Percentiles rank a stretch among this genome's conserved stretches.
Conservation (phyloP, 2,888 invertebrate species). For the Ceratothoa steindachneri region DNA sequence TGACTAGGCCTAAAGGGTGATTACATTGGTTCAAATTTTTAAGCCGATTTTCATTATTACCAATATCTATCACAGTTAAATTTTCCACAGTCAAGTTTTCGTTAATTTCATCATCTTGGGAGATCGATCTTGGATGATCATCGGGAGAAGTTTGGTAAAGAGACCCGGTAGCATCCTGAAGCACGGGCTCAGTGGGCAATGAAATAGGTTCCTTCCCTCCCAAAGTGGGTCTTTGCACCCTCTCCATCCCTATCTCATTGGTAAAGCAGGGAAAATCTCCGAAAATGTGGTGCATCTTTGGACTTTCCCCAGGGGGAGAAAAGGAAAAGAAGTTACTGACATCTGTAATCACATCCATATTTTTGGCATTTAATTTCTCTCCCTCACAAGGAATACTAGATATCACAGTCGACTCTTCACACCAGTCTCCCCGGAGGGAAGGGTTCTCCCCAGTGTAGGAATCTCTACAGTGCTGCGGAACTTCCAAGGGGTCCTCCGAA, state of each 20-base stretch:
- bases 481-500: too few species aligned
- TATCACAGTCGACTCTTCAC: not conserved
- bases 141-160: too few species aligned
- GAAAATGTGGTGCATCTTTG: too few species aligned
- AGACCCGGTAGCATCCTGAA: too few species aligned
- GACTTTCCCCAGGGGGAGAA: too few species aligned
- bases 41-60: not conserved
- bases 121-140: not conserved
- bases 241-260: too few species aligned
- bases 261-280: too few species aligned
- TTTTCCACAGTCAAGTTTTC: not conserved
- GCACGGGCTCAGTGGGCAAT: too few species aligned
- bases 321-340: too few species aligned
- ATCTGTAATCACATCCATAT: not conserved
- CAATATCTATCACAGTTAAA: not conserved
- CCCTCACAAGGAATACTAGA: not conserved
- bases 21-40: not conserved
- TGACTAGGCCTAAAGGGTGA: not conserved
- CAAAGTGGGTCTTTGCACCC: too few species aligned
- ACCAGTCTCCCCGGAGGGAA: not conserved
- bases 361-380: not conserved
- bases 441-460: not conserved
- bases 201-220: too few species aligned
- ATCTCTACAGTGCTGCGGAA: too few species aligned
- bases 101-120: not conserved